Evolutionary conservation across 2,797 vertebrate genomes (phyloP).

Genomic region (Brachymystax lenok): DNA sequence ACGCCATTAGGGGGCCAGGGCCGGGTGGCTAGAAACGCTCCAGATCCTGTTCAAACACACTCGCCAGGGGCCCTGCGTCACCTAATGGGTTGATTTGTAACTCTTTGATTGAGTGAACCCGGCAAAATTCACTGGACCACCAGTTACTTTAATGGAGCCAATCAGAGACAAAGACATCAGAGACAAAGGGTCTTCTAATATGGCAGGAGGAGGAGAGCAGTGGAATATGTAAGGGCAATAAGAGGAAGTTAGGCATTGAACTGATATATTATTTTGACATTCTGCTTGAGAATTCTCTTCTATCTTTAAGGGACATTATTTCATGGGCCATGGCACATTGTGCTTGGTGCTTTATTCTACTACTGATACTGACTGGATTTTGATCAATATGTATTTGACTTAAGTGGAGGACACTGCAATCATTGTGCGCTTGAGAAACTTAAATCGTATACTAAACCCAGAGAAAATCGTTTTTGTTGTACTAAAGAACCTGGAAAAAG

Average conservation of each 20-base stretch:
- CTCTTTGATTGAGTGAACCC: conserved; percentile 36
- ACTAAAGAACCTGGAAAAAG: not conserved
- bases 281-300: not conserved
- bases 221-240: not conserved
- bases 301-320: not conserved
- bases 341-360: not conserved
- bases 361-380: not conserved
- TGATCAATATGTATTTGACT: not conserved
- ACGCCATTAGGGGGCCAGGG: not conserved
- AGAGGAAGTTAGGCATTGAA: not conserved
- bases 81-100: conserved; percentile 57
- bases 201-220: not conserved
- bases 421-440: conserved; percentile 15
- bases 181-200: not conserved
- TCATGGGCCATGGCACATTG: not conserved
- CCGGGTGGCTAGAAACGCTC: conserved; percentile 19
- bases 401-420: not conserved
- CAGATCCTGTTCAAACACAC: conserved; percentile 17
- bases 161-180: not conserved
- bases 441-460: not conserved
- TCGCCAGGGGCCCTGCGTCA: conserved; percentile 19
- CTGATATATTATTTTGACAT: not conserved
- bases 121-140: conserved; percentile 45
- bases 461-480: not conserved
- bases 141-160: conserved; percentile 50